Evolutionary conservation across 1,140 invertebrate genomes (phyloP).

Genomic region (Neotoxoptera formosana): DNA sequence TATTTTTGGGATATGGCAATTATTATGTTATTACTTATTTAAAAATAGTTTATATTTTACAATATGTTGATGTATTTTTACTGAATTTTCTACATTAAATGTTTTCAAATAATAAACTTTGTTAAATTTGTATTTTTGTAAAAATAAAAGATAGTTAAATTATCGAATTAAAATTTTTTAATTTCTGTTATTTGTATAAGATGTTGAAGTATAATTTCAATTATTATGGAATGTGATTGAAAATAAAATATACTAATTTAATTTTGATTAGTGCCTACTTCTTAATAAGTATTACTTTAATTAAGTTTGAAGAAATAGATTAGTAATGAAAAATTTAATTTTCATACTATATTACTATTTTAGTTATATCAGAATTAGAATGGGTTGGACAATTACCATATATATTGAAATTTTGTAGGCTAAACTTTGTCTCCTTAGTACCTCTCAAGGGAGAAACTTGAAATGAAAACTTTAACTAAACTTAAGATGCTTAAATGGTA

Average conservation of each 20-base stretch:
- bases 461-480: too few species aligned
- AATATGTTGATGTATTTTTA: not conserved
- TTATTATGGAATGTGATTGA: not conserved
- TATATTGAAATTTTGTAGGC: not conserved
- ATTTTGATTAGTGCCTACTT: not conserved
- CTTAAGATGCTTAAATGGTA: too few species aligned
- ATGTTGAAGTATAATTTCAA: not conserved
- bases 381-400: not conserved
- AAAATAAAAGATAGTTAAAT: slow-evolving; percentile 13
- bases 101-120: not conserved
- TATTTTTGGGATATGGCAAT: slow-evolving; percentile 32
- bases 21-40: slow-evolving; percentile 19
- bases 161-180: not conserved
- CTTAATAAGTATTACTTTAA: not conserved
- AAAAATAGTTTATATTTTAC: not conserved
- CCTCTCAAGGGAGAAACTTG: too few species aligned
- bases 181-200: not conserved
- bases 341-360: not conserved
- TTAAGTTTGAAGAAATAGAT: not conserved
- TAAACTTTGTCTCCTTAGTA: too few species aligned
- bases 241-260: not conserved
- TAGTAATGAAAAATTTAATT: not conserved
- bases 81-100: not conserved
- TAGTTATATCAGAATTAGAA: not conserved
- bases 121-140: slow-evolving; percentile 36